phyloP scores from a whole-genome alignment of 1,140 invertebrate genomes.

The Mizuhopecten yessoensis region DNA sequence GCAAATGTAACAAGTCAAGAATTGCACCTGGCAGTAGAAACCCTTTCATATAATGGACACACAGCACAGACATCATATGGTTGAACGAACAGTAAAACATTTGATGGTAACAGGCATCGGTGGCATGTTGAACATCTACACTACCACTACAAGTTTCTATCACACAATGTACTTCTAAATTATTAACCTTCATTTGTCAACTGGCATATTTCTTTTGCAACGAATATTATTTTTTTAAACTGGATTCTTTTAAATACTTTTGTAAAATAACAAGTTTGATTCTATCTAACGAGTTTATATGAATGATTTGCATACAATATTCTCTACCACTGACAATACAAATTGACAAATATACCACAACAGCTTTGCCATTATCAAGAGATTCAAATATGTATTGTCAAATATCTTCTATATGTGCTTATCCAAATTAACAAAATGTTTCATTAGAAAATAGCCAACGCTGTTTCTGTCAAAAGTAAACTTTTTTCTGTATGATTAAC shows the following conservation, averaged over 20 bases:
- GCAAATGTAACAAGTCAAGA: not conserved
- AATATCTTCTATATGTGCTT: not conserved
- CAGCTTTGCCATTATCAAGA: not conserved
- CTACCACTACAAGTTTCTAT: no score
- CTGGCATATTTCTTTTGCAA: not conserved
- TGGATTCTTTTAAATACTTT: not conserved
- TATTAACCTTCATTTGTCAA: not conserved
- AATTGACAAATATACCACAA: not conserved
- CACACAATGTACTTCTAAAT: no score
- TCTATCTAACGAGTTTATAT: no score
- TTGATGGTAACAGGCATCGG: not conserved
- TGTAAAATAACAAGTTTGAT: not conserved
- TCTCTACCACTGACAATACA: no score
- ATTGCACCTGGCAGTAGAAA: conserved; percentile 1
- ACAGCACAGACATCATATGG: not conserved
- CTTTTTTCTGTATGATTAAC: not conserved
- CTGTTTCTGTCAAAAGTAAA: not conserved
- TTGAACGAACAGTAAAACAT: not conserved
- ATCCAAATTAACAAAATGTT: not conserved
- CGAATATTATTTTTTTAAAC: not conserved
- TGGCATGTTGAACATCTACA: not conserved
- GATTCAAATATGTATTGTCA: not conserved
- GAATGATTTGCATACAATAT: no score
- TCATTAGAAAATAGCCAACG: not conserved
- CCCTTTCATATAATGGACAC: not conserved